Percentiles rank a stretch among this genome's conserved stretches.
These are phyloP conservation scores for Trachymyrmex cornetzi DNA, from an alignment of 1,140 invertebrate species.

Conservation along the genomic window DNA sequence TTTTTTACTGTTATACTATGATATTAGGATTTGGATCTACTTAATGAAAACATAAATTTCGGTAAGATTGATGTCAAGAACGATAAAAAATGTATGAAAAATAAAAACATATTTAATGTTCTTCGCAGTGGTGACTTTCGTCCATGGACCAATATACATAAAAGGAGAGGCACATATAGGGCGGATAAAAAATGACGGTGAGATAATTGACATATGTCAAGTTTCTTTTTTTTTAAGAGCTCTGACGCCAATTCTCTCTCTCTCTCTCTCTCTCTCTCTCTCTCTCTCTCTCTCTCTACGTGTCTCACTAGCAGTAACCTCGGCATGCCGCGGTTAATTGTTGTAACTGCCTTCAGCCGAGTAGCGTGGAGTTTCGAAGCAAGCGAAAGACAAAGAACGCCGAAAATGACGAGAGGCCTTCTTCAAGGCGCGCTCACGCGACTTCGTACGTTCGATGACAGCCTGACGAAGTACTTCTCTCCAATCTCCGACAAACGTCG, in stretches of 20 bases:
- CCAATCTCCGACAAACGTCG: conserved; percentile 42
- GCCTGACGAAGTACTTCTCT: conserved; percentile 65
- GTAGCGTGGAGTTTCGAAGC: conserved; percentile 24
- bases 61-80: neutral
- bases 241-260: neutral
- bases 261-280: neutral
- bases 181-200: conserved; percentile 64
- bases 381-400: conserved; percentile 63
- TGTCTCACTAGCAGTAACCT: conserved; percentile 39
- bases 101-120: neutral
- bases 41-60: neutral
- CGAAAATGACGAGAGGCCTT: conserved; percentile 60
- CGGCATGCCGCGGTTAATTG: conserved; percentile 65
- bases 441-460: conserved; percentile 56
- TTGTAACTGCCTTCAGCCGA: conserved; percentile 64
- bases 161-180: conserved; percentile 30
- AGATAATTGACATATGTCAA: conserved; percentile 73
- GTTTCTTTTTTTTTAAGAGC: conserved; percentile 29
- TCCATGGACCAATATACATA: conserved; percentile 22
- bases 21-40: neutral
- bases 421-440: neutral
- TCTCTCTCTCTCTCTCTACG: neutral
- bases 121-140: conserved; percentile 31
- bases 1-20: neutral
- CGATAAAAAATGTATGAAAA: neutral